Evolutionary conservation across 2,113 vertebrate species (phyloP), one percentile per base, ranked within the genome.

Genomic region (Perccottus glenii): DNA sequence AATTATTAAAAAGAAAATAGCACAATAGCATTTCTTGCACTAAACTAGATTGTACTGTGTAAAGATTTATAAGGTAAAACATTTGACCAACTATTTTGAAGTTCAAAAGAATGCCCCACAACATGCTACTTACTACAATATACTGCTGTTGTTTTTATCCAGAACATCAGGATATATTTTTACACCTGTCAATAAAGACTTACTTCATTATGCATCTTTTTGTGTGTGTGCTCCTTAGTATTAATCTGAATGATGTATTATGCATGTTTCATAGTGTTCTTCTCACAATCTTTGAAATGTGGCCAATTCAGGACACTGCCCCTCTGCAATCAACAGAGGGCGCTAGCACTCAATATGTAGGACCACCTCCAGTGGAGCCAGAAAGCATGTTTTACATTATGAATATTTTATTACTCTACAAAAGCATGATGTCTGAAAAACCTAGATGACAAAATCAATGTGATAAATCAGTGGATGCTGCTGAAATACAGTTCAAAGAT

Each of bases 281-380:
- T 40, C 6, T 5, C 36, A 38, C 36, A 38, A 38, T 38, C 4
- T 5, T 45, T 5, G 19, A 66, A n/a, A 14, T 14, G 36, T 47
- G 48, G 16, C 40, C 0, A 3, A 3, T 64, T 33, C 1, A 19
- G 49, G 11, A 70, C 62, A 72, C 44, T 64, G 11, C 57, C 52
- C 42, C 2, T 1, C 2, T 76, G 47, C 49, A 14, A 53, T 81
- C 92, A 88, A 91, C 72, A 93, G 92, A 92, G 91, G 92, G 91
- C 89, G 90, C 91, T 84, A 88, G 61, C 42, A 84, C 73, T 86
- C 90, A 92, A 90, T 91, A 48, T 80, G 84, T 88, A 80, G 67
- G 43, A n/a, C 72, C 16, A 36, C 38, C 36, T 69, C 1, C 61
- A 63, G 57, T 60, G 38, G 16, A 75, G 19, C 4, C 32, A 11